Conservation (phyloP, 2,113 vertebrate species). For the Rhinogobius similis region DNA sequence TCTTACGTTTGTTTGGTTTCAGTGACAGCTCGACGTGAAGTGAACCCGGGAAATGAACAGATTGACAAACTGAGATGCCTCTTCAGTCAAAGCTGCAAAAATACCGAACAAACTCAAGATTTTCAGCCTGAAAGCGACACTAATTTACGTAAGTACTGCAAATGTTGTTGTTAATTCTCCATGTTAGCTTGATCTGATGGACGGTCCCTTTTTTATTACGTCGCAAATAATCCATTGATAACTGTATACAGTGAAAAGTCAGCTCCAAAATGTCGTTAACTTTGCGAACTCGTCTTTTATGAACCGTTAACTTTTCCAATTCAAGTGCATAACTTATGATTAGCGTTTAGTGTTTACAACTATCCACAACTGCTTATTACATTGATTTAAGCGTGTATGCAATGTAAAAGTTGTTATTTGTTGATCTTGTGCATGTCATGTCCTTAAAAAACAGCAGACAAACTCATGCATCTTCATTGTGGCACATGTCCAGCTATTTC, state of each 20-base stretch:
- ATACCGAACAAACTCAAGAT: constrained; percentile 14
- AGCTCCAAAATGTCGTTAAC: neutral
- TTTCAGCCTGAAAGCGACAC: constrained; percentile 15
- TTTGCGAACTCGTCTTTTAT: neutral
- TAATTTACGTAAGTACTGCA: constrained; percentile 42
- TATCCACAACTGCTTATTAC: too few species aligned
- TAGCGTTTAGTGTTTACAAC: neutral
- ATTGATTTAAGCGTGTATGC: neutral
- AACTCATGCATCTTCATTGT: neutral
- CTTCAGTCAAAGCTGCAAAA: constrained; percentile 16
- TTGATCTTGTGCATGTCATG: neutral
- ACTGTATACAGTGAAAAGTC: neutral
- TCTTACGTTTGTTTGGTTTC: neutral
- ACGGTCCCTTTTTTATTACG: neutral
- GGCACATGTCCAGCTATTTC: neutral
- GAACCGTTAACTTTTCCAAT: neutral
- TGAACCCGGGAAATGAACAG: constrained; percentile 9
- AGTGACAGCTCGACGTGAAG: neutral
- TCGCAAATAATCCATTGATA: neutral
- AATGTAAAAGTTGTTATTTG: neutral
- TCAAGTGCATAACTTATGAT: neutral
- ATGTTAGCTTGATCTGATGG: neutral
- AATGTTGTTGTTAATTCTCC: neutral
- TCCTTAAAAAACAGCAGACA: neutral
- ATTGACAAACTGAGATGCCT: neutral